phyloP scores from a whole-genome alignment of 2,888 invertebrate species.

The Halocaridina rubra region DNA sequence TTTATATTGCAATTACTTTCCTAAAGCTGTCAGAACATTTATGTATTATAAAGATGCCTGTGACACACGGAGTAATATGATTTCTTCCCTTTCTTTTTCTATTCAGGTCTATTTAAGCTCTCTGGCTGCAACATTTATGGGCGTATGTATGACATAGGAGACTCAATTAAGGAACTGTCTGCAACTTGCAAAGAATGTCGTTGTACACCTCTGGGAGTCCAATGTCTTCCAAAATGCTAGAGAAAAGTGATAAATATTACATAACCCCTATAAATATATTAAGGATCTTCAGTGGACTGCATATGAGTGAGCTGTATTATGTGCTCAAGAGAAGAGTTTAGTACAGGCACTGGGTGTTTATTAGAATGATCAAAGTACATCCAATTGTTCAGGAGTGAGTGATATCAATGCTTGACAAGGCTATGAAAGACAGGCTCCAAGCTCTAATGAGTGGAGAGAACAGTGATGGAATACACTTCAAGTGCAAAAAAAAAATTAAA shows the following conservation, averaged over 20 bases:
- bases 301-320: not conserved
- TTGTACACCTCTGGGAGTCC: constrained; percentile 87
- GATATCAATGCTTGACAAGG: not conserved
- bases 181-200: constrained; percentile 85
- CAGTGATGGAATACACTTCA: too few relatives aligned
- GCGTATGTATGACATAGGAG: constrained; percentile 85
- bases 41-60: too few relatives aligned
- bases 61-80: too few relatives aligned
- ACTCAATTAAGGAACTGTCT: constrained; percentile 84
- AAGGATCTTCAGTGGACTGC: not conserved
- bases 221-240: constrained; percentile 75
- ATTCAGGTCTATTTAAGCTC: constrained; percentile 72
- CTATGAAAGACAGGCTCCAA: too few relatives aligned
- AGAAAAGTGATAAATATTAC: too few relatives aligned
- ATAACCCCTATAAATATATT: not conserved
- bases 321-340: not conserved
- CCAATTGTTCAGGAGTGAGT: not conserved
- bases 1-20: too few relatives aligned
- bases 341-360: not conserved
- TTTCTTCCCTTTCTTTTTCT: not conserved
- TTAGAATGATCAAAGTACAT: not conserved
- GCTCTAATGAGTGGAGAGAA: too few relatives aligned
- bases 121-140: constrained; percentile 93
- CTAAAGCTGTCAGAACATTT: too few relatives aligned
- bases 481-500: too few relatives aligned